A percentile compares a stretch with the other conserved stretches of the same genome.
phyloP scores from a whole-genome alignment of 2,888 invertebrate genomes.

The Parnassius glacialis region DNA sequence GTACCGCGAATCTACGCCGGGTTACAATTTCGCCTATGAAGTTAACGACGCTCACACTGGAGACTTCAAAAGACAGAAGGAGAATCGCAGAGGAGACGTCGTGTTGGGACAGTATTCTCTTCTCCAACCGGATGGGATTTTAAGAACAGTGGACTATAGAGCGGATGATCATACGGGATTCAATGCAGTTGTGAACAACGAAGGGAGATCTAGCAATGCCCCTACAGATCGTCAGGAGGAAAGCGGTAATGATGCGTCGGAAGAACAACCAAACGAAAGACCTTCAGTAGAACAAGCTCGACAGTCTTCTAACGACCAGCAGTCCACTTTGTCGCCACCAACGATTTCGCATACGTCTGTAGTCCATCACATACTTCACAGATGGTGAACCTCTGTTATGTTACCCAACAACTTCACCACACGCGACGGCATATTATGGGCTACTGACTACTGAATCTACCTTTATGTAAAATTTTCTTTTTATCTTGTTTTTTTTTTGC shows the following conservation, averaged over 20 bases:
- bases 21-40: slow-evolving; percentile 78
- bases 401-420: background rate
- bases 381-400: background rate
- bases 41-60: slow-evolving; percentile 78
- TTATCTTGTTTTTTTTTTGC: too few species aligned
- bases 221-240: slow-evolving; percentile 1
- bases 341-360: slow-evolving; percentile 16
- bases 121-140: slow-evolving; percentile 77
- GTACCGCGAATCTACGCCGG: slow-evolving; percentile 34
- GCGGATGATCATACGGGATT: slow-evolving; percentile 78
- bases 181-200: slow-evolving; percentile 74
- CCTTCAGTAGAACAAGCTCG: slow-evolving; percentile 2
- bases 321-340: slow-evolving; percentile 6
- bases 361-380: slow-evolving; percentile 13
- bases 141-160: slow-evolving; percentile 78
- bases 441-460: too few species aligned
- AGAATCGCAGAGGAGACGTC: slow-evolving; percentile 71
- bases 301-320: slow-evolving; percentile 1
- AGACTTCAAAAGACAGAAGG: slow-evolving; percentile 77
- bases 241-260: background rate
- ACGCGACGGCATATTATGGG: too few species aligned
- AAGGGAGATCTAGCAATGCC: background rate
- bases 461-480: too few species aligned
- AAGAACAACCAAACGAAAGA: slow-evolving; percentile 4
- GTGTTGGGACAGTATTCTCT: slow-evolving; percentile 79